Percentiles rank a stretch among this genome's conserved stretches.
Conservation (phyloP, 2,888 invertebrate species). For the Nymphalis urticae region DNA sequence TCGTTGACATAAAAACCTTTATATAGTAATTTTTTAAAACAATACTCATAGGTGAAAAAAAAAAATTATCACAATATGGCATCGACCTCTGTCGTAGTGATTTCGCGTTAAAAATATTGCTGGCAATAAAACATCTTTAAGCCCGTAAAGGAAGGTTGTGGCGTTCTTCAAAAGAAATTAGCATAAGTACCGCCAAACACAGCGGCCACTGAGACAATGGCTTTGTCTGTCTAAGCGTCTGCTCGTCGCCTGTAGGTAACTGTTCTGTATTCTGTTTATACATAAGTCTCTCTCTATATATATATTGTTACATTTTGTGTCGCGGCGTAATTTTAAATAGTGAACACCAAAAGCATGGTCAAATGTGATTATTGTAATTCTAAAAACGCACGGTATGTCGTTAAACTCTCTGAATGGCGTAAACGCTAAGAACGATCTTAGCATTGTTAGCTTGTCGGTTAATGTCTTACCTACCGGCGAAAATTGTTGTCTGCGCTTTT, state of each 20-base stretch:
- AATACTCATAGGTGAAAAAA: background rate
- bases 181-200: slow-evolving; percentile 75
- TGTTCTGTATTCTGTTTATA: slow-evolving; percentile 52
- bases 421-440: slow-evolving; percentile 48
- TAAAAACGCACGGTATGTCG: slow-evolving; percentile 43
- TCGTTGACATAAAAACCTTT: background rate
- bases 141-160: slow-evolving; percentile 61
- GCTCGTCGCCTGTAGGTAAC: slow-evolving; percentile 62
- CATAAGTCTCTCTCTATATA: slow-evolving; percentile 28
- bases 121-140: slow-evolving; percentile 63
- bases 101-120: slow-evolving; percentile 51
- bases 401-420: slow-evolving; percentile 46
- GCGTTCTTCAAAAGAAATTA: slow-evolving; percentile 74
- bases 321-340: slow-evolving; percentile 57
- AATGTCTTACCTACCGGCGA: slow-evolving; percentile 38
- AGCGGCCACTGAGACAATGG: slow-evolving; percentile 69
- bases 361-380: slow-evolving; percentile 45
- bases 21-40: background rate
- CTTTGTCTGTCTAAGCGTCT: slow-evolving; percentile 74
- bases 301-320: slow-evolving; percentile 37
- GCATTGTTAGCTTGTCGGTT: slow-evolving; percentile 34
- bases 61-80: slow-evolving; percentile 1
- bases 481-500: slow-evolving; percentile 22
- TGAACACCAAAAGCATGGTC: slow-evolving; percentile 50
- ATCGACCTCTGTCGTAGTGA: slow-evolving; percentile 31